Percentiles rank a stretch among this genome's conserved stretches.
phyloP scores from a whole-genome alignment of 2,113 vertebrate species.

The Chroicocephalus ridibundus region DNA sequence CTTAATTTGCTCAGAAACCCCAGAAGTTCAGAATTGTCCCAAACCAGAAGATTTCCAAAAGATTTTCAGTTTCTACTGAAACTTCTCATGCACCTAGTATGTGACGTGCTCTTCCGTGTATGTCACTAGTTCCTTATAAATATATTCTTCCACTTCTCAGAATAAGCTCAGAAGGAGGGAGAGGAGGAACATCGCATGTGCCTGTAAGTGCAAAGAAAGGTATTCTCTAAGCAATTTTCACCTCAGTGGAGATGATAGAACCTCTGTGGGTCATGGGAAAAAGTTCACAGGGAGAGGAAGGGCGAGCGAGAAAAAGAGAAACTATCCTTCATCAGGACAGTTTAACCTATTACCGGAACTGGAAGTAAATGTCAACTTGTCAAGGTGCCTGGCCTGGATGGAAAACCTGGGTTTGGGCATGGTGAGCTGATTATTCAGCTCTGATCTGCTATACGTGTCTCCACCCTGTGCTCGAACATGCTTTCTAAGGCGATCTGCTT shows the following conservation, averaged over 20 bases:
- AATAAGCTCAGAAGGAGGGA: not conserved
- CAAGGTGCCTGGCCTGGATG: not conserved
- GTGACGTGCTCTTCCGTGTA: not conserved
- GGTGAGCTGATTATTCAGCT: not conserved
- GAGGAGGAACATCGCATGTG: not conserved
- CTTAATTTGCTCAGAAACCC: not conserved
- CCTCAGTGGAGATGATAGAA: not conserved
- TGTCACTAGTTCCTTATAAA: not conserved
- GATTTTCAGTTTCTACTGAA: not conserved
- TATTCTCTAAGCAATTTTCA: not conserved
- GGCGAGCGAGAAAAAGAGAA: not conserved
- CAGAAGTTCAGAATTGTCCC: not conserved
- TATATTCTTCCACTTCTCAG: not conserved
- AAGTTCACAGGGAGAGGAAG: not conserved
- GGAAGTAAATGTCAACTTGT: not conserved
- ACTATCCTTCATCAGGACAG: not conserved
- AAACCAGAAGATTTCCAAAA: not conserved
- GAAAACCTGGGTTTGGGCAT: not conserved
- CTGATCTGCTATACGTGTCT: not conserved
- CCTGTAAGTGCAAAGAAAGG: not conserved
- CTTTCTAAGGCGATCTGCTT: constrained; percentile 41
- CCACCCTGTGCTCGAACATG: not conserved
- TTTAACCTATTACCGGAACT: not conserved
- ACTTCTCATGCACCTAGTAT: not conserved
- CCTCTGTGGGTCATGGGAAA: not conserved